Percentiles rank a stretch among this genome's conserved stretches.
Conservation (phyloP, 2,888 invertebrate species). For the Cyrtodaria siliqua region DNA sequence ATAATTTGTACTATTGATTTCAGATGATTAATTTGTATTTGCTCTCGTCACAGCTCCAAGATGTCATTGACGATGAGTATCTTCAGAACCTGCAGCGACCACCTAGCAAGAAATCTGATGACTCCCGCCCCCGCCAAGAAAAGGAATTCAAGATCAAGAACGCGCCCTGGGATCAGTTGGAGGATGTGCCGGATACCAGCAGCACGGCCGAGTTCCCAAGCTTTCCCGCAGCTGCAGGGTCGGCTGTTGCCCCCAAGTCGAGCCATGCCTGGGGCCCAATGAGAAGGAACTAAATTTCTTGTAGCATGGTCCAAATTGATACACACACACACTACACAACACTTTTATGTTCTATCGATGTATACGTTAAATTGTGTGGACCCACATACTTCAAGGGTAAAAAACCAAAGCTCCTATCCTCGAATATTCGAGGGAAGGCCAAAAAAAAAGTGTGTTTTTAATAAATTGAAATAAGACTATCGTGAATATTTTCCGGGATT, state of each 20-base stretch:
- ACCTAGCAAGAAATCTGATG: slow-evolving; percentile 73
- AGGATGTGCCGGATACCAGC: slow-evolving; percentile 81
- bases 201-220: slow-evolving; percentile 85
- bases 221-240: slow-evolving; percentile 64
- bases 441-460: too few species aligned
- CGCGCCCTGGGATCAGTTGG: slow-evolving; percentile 86
- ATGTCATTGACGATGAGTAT: slow-evolving; percentile 84
- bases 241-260: slow-evolving; percentile 72
- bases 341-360: too few species aligned
- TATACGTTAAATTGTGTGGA: too few species aligned
- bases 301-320: too few species aligned
- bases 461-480: too few species aligned
- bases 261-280: slow-evolving; percentile 77
- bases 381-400: too few species aligned
- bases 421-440: too few species aligned
- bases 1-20: too few species aligned
- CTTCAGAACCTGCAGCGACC: slow-evolving; percentile 82
- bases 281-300: slow-evolving; percentile 19
- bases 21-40: too few species aligned
- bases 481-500: too few species aligned
- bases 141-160: slow-evolving; percentile 83
- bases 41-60: slow-evolving; percentile 87
- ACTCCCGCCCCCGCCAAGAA: slow-evolving; percentile 16
- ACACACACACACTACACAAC: too few species aligned
- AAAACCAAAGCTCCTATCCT: too few species aligned